Conservation (phyloP, 2,888 invertebrate genomes). For the Acanthosepion esculentum region DNA sequence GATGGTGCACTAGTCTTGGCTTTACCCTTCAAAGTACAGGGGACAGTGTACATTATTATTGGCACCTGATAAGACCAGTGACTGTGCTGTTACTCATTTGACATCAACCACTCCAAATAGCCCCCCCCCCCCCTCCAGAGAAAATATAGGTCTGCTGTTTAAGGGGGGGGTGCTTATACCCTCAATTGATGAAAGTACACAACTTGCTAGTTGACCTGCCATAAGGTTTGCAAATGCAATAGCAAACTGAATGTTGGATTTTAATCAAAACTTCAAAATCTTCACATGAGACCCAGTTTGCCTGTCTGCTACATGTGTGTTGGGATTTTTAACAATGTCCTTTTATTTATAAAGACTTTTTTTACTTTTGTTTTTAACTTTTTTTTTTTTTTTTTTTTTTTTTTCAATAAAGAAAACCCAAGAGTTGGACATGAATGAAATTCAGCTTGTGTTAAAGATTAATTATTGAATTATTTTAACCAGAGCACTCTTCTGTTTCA, state of each 20-base stretch:
- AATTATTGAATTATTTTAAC: too few relatives aligned
- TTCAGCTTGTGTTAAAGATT: not conserved
- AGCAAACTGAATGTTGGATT: constrained; percentile 33
- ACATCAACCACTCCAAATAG: not conserved
- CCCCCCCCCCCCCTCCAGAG: not conserved
- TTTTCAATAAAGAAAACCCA: not conserved
- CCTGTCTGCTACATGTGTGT: not conserved
- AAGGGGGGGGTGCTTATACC: not conserved
- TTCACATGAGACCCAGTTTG: not conserved
- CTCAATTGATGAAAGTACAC: not conserved
- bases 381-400: not conserved
- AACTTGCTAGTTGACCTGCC: not conserved
- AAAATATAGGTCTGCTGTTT: not conserved
- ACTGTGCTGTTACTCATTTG: not conserved
- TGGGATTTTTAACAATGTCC: constrained; percentile 18
- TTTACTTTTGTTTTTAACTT: too few relatives aligned
- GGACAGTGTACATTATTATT: not conserved
- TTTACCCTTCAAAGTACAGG: not conserved
- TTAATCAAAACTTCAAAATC: constrained; percentile 11
- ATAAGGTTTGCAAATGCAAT: not conserved
- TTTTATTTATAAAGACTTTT: not conserved
- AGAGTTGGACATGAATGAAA: not conserved
- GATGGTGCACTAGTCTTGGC: not conserved
- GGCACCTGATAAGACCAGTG: too few relatives aligned
- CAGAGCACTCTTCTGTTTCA: too few relatives aligned